phyloP scores from a whole-genome alignment of 2,888 invertebrate species.

The Hipparchia sbordonii region DNA sequence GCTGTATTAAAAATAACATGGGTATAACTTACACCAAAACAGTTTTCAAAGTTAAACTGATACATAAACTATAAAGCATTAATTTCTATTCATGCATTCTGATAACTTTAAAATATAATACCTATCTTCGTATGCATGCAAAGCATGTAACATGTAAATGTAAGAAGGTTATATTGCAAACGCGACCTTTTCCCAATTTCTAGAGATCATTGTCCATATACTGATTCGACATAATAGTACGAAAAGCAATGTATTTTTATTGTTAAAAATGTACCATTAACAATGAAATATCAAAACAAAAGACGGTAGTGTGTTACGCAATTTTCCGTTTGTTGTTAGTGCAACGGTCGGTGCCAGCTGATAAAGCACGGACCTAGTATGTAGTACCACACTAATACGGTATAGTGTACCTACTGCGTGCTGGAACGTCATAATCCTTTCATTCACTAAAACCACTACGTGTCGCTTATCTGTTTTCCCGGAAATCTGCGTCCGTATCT shows the following conservation, averaged over 20 bases:
- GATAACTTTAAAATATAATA: no score
- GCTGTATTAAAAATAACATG: no score
- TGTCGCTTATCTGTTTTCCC: neutral
- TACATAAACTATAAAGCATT: neutral
- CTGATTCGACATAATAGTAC: slow-evolving; percentile 7
- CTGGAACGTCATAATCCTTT: slow-evolving; percentile 26
- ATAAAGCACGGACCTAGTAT: slow-evolving; percentile 34
- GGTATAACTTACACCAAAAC: no score
- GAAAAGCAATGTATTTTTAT: slow-evolving; percentile 4
- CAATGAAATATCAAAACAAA: slow-evolving; percentile 30
- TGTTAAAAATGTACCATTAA: slow-evolving; percentile 21
- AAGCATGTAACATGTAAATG: no score
- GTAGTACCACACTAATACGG: neutral
- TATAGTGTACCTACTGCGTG: neutral
- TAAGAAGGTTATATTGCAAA: no score
- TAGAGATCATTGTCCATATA: slow-evolving; percentile 10
- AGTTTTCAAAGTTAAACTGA: neutral
- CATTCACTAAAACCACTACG: slow-evolving; percentile 6
- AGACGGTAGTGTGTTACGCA: slow-evolving; percentile 28
- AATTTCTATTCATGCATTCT: no score
- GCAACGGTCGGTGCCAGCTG: slow-evolving; percentile 33
- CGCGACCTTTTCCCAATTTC: slow-evolving; percentile 5
- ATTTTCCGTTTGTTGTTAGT: slow-evolving; percentile 28
- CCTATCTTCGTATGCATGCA: no score
- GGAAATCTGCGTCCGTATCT: neutral